phyloP scores from a whole-genome alignment of 1,140 invertebrate genomes.

The Drosophila carrolli region DNA sequence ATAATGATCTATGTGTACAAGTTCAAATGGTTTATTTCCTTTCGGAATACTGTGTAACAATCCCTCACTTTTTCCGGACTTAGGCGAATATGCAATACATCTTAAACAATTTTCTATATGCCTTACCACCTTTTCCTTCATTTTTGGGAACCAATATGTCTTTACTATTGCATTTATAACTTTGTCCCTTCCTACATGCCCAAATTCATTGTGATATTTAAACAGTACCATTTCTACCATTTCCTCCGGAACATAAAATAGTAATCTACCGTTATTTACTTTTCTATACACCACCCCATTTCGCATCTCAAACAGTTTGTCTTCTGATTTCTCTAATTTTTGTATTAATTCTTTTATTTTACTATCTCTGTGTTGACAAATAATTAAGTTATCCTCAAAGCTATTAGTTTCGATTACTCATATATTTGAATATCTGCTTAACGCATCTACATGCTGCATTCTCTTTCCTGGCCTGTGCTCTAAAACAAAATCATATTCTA shows the following conservation, averaged over 20 bases:
- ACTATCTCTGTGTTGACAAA: not conserved
- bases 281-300: constrained; percentile 64
- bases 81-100: constrained; percentile 49
- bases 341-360: not conserved
- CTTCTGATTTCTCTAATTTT: not conserved
- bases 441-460: not conserved
- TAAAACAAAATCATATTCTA: not conserved
- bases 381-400: not conserved
- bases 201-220: constrained; percentile 53
- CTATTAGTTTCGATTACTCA: not conserved
- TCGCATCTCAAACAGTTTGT: not conserved
- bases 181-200: constrained; percentile 56
- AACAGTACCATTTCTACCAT: constrained; percentile 43
- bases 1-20: not conserved
- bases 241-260: constrained; percentile 51
- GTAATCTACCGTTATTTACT: constrained; percentile 38
- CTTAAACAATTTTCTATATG: constrained; percentile 10
- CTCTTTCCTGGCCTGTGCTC: not conserved
- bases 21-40: not conserved
- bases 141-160: constrained; percentile 62
- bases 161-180: constrained; percentile 32
- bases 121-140: constrained; percentile 55
- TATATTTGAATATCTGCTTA: not conserved
- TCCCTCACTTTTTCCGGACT: constrained; percentile 32
- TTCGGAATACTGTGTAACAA: not conserved